Evolutionary conservation across 1,140 invertebrate species (phyloP).

Genomic region (Himalopsyche phryganea): DNA sequence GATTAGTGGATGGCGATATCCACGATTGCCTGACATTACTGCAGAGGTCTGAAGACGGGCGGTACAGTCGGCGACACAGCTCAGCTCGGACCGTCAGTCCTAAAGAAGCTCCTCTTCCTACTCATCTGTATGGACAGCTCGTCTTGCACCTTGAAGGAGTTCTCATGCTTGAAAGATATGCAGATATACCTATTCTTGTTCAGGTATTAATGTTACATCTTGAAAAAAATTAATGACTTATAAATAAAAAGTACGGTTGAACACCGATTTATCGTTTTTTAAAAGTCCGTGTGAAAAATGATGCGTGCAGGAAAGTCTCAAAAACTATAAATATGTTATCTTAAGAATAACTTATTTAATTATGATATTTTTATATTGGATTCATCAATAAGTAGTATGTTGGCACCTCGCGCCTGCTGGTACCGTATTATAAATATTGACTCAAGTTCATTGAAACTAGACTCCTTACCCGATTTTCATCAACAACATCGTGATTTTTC

Average conservation of each 20-base stretch:
- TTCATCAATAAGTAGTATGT: no score
- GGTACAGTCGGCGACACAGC: conserved; percentile 61
- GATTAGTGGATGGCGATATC: conserved; percentile 81
- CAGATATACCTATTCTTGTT: conserved; percentile 44
- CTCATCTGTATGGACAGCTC: conserved; percentile 87
- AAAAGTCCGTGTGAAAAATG: no score
- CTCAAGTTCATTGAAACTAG: no score
- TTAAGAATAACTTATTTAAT: no score
- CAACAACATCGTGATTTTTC: no score
- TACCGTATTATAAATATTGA: no score
- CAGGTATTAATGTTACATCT: conserved; percentile 37
- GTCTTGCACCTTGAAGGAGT: conserved; percentile 73
- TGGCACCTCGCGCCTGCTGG: no score
- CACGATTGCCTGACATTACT: conserved; percentile 84
- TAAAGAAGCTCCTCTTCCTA: conserved; percentile 58
- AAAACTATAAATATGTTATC: no score
- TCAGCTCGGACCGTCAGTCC: conserved; percentile 39
- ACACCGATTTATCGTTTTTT: no score
- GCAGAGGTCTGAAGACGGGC: conserved; percentile 76
- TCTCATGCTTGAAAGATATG: conserved; percentile 57
- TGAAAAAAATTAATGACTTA: background rate
- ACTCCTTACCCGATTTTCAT: no score
- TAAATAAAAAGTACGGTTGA: conserved; percentile 9
- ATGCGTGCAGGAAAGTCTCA: no score
- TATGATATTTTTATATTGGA: no score